Evolutionary conservation across 1,140 invertebrate genomes (phyloP), one percentile per base, ranked within the genome.

Genomic region (Zaprionus lachaisei): DNA sequence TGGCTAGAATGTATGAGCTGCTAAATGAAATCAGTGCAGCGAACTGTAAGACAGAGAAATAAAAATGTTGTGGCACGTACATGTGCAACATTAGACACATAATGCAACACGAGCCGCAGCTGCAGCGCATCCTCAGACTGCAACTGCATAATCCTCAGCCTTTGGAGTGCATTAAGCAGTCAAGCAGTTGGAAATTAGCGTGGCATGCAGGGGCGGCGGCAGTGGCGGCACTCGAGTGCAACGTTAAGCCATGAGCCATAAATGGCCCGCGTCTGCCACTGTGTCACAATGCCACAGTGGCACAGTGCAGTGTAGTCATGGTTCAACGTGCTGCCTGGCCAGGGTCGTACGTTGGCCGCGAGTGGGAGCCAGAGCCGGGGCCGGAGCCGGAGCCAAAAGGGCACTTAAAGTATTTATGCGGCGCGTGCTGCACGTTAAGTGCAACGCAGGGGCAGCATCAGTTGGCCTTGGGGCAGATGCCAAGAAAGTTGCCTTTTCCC

Each of bases 351-450:
- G 28, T 57, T 67, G 64, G 64, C n/a, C 44, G 3, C 37, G 44
- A 20, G n/a, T 22, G 20, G 20, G 47, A 24, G 20, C n/a, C 41
- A 34, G 7, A 14, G 11, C 15, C 41, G 38, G 6, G 15, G 31
- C 31, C 38, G 12, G 1, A 5, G 11, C 15, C 41, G 38, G 60
- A 51, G 55, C 54, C 72, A 58, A 51, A 72, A 81, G 83, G 80
- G 65, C 71, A 78, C 74, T 89, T 78, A 71, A 83, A 79, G 72
- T 77, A 79, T 81, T 89, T 57, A 79, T 79, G 75, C 63, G 66
- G 60, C 75, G 76, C 80, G 78, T 82, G 74, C 71, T 74, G 74
- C 67, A 77, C 70, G 75, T 89, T 83, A 89, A 87, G 81, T 89
- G 81, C 84, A 83, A 65, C 80, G 49, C 64, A 60, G 72, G 56